Base-by-base conservation (phyloP, 1,140 invertebrate genomes). In the Scaptomyza pallida region DNA sequence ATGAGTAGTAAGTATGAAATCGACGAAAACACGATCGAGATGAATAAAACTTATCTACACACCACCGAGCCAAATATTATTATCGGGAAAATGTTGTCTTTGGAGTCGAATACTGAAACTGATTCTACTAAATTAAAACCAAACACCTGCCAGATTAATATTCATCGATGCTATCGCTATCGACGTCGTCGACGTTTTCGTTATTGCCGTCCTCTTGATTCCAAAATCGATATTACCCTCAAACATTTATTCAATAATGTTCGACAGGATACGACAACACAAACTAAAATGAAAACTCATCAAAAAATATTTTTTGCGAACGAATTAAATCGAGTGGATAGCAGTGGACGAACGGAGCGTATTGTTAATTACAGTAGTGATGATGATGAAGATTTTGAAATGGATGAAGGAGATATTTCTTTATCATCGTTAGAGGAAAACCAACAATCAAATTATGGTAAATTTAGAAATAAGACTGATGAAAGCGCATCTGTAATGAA, bases 291-390 rank as follows among this genome's bases (percentile, higher is more conserved):
- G n/a, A 86, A 78, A 48, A 26, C 71, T 2, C 89, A 88, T 67
- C 51, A 50, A 2, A 72, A 83, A 60, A 55, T 90, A 33, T 90
- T 90, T 68, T 90, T 83, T 21, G 15, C 26, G 1, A 71, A 89
- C 16, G 89, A 90, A 45, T 45, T 90, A 15, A 65, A 41, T 16
- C 50, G 37, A 4, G 17, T 51, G 6, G 54, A 78, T 33, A 15
- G 16, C 5, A 2, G 41, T 9, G 83, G 72, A 15, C 17, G 13
- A 9, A 68, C 52, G 17, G 35, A 71, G 45, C 52, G 63, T 9
- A 70, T 89, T 30, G 37, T 90, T 15, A 72, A 90, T 60, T 82
- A 82, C 33, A 90, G 83, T n/a, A 89, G 79, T 40, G 70, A 77
- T 16, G 76, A 70, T 15, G 71, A 69, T 6, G 72, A 62, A 30